Evolutionary conservation across 92 coral and sea anemone species (phyloP).

Genomic region (Phenganax marumi): DNA sequence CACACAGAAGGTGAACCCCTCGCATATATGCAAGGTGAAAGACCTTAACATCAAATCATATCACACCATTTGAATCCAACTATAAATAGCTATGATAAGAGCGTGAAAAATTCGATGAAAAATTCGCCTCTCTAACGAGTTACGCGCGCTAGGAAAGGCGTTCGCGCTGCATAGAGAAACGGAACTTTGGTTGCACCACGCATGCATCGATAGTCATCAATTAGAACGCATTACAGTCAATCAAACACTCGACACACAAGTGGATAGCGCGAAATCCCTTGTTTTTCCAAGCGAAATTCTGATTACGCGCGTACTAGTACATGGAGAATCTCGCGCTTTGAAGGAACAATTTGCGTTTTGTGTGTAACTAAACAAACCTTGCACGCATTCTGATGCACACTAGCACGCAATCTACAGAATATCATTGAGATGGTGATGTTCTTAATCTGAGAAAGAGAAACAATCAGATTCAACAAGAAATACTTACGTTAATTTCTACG

Average conservation of each 20-base stretch:
- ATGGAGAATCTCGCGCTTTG: not conserved
- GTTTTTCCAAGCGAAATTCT: not conserved
- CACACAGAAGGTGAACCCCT: not conserved
- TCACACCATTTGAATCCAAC: not conserved
- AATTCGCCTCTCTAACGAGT: not conserved
- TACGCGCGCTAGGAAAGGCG: not conserved
- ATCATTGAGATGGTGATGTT: too few species aligned
- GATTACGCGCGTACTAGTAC: not conserved
- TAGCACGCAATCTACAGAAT: too few species aligned
- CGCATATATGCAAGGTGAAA: not conserved
- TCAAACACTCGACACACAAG: not conserved
- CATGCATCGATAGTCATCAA: not conserved
- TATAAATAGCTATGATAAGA: conserved; percentile 4
- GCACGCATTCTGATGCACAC: too few species aligned
- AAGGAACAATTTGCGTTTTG: too few species aligned
- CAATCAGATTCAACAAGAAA: too few species aligned
- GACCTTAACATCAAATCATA: not conserved
- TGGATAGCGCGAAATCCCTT: conserved; percentile 8
- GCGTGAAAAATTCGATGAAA: not conserved
- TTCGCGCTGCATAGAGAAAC: not conserved
- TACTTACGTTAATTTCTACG: too few species aligned
- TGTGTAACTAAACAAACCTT: too few species aligned
- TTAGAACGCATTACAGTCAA: conserved; percentile 7
- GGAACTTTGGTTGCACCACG: not conserved
- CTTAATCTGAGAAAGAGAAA: too few species aligned